phyloP scores from a whole-genome alignment of 2,797 vertebrate genomes.

The Mus spretus region DNA sequence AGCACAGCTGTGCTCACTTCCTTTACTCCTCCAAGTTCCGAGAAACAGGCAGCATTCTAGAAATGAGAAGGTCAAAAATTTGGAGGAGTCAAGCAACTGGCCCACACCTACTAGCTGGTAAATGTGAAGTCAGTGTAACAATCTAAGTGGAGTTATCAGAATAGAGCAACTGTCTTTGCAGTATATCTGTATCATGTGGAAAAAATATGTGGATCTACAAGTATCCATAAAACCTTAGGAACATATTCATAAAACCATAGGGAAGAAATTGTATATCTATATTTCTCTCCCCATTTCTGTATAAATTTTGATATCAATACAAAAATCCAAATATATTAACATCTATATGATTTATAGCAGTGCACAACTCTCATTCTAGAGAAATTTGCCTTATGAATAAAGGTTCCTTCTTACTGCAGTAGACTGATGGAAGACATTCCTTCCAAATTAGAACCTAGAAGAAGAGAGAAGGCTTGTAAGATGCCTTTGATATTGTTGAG shows the following conservation, averaged over 20 bases:
- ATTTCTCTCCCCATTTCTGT: background rate
- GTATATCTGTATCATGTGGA: background rate
- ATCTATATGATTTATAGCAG: background rate
- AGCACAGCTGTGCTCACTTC: background rate
- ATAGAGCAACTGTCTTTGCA: background rate
- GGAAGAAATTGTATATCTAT: background rate
- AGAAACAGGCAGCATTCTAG: background rate
- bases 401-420: background rate
- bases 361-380: background rate
- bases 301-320: background rate
- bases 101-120: background rate
- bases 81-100: background rate
- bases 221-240: background rate
- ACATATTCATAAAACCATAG: slow-evolving; percentile 2
- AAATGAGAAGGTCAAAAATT: slow-evolving; percentile 7
- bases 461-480: background rate
- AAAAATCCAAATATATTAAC: background rate
- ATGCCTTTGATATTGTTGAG: background rate
- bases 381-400: slow-evolving; percentile 33
- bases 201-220: background rate
- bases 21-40: slow-evolving; percentile 35
- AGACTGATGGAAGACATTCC: background rate
- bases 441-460: background rate
- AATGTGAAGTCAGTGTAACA: background rate
- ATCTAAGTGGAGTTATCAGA: background rate